Evolutionary conservation across 2,888 invertebrate genomes (phyloP).

Genomic region (Ormyrus pomaceus): DNA sequence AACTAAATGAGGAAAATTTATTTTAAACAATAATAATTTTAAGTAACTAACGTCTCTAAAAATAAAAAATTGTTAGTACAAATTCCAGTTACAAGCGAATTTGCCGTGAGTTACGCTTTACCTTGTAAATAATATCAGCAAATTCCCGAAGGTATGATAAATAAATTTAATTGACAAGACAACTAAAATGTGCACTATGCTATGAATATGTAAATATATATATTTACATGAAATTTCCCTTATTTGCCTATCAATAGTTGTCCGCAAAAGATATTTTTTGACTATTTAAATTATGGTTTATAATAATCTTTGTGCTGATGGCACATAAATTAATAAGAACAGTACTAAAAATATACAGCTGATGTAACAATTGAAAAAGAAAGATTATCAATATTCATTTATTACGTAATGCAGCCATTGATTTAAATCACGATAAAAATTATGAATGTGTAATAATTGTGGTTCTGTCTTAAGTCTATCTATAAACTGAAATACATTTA

Average conservation of each 20-base stretch:
- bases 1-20: slow-evolving; percentile 16
- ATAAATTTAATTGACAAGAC: slow-evolving; percentile 39
- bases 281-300: slow-evolving; percentile 37
- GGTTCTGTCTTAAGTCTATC: slow-evolving; percentile 63
- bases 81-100: slow-evolving; percentile 41
- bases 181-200: slow-evolving; percentile 39
- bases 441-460: slow-evolving; percentile 68
- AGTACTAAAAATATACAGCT: slow-evolving; percentile 21
- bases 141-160: slow-evolving; percentile 18
- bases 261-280: slow-evolving; percentile 20
- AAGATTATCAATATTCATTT: slow-evolving; percentile 39
- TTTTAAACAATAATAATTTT: slow-evolving; percentile 45
- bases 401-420: slow-evolving; percentile 49
- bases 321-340: slow-evolving; percentile 6
- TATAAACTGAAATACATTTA: slow-evolving; percentile 58
- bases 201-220: slow-evolving; percentile 49
- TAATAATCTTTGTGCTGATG: slow-evolving; percentile 37
- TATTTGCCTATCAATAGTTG: slow-evolving; percentile 37
- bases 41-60: slow-evolving; percentile 48
- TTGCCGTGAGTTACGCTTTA: slow-evolving; percentile 46
- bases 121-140: slow-evolving; percentile 53
- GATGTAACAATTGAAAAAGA: slow-evolving; percentile 25
- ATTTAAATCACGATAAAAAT: slow-evolving; percentile 52
- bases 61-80: slow-evolving; percentile 32
- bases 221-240: slow-evolving; percentile 48